Evolutionary conservation across 2,113 vertebrate genomes (phyloP).

Genomic region (Silurus asotus): DNA sequence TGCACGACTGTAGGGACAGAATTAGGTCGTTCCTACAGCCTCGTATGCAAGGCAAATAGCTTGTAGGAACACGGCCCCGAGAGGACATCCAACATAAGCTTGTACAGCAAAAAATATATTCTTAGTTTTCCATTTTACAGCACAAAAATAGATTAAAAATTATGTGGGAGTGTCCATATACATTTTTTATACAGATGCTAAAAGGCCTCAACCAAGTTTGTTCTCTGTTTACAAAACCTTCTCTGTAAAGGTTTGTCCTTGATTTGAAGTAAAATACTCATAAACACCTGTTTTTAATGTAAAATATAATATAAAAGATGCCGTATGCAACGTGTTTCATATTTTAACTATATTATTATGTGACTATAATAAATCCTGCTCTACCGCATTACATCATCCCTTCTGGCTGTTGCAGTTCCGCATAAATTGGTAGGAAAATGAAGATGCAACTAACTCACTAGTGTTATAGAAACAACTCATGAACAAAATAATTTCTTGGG

Average conservation of each 20-base stretch:
- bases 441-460: neutral
- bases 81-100: slow-evolving; percentile 51
- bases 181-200: neutral
- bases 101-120: slow-evolving; percentile 29
- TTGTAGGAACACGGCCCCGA: slow-evolving; percentile 57
- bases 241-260: neutral
- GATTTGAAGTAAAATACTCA: neutral
- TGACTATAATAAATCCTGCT: neutral
- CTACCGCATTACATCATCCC: neutral
- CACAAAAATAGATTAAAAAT: neutral
- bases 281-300: neutral
- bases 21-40: slow-evolving; percentile 64
- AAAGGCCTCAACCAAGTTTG: neutral
- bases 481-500: too few relatives aligned
- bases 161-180: neutral
- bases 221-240: neutral
- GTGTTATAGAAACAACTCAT: neutral
- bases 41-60: slow-evolving; percentile 67
- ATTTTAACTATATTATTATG: neutral
- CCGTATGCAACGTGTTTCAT: neutral
- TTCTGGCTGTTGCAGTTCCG: neutral
- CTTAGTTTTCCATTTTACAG: neutral
- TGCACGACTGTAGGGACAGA: slow-evolving; percentile 72
- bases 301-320: neutral
- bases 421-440: neutral